Percentiles rank a stretch among this genome's conserved stretches.
Evolutionary conservation across 1,140 invertebrate genomes (phyloP).

Genomic region (Calycopis cecrops): DNA sequence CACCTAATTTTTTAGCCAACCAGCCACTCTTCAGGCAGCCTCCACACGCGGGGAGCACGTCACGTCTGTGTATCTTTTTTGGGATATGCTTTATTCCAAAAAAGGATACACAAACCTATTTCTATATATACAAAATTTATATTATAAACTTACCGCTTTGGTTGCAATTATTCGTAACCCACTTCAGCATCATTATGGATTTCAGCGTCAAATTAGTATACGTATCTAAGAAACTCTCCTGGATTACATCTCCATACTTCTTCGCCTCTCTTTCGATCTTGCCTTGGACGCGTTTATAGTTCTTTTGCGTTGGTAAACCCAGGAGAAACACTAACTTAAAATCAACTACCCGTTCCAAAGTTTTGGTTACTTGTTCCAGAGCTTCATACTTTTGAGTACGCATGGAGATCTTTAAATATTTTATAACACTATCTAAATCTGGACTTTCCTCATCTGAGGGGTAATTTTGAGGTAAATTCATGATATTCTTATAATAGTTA

Average conservation of each 20-base stretch:
- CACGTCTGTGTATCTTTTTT: too few species aligned
- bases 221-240: conserved; percentile 91
- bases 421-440: conserved; percentile 44
- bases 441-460: conserved; percentile 52
- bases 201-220: conserved; percentile 96
- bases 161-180: conserved; percentile 81
- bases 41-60: too few species aligned
- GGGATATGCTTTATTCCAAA: too few species aligned
- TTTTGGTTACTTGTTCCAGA: conserved; percentile 16
- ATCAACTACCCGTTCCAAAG: conserved; percentile 30
- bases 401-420: conserved; percentile 40
- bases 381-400: conserved; percentile 32
- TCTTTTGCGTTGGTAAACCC: conserved; percentile 45
- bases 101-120: too few species aligned
- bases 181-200: conserved; percentile 89
- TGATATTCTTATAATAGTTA: conserved; percentile 57
- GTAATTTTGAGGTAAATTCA: conserved; percentile 68
- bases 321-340: conserved; percentile 59
- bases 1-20: too few species aligned
- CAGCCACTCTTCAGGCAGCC: too few species aligned
- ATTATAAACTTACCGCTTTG: conserved; percentile 53
- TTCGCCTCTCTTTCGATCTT: conserved; percentile 77
- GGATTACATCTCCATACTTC: conserved; percentile 88
- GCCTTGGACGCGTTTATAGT: conserved; percentile 66
- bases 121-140: background rate